Conservation (phyloP, 2,888 invertebrate genomes). For the Stramonita haemastoma region DNA sequence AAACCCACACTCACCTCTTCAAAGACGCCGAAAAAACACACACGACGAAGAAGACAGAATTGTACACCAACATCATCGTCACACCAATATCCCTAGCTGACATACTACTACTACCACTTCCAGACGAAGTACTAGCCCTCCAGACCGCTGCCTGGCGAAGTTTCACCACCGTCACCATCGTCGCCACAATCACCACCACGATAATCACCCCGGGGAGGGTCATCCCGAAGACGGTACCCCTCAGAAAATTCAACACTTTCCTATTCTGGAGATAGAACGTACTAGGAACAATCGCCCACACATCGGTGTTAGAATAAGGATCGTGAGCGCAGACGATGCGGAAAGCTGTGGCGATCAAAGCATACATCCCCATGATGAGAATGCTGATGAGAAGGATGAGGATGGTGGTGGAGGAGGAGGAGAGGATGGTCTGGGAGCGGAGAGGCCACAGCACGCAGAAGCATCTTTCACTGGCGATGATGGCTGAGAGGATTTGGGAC, state of each 20-base stretch:
- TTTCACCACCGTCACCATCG: conserved; percentile 12
- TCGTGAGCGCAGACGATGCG: background rate
- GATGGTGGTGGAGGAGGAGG: conserved; percentile 8
- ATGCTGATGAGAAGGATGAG: background rate
- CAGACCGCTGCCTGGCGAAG: conserved; percentile 16
- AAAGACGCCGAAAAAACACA: background rate
- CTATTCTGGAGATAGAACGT: background rate
- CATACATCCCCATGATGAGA: background rate
- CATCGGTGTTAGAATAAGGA: background rate
- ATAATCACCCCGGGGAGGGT: background rate
- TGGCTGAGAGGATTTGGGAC: conserved; percentile 9
- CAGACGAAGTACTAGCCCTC: conserved; percentile 2
- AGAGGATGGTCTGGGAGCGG: conserved; percentile 6
- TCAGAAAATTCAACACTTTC: background rate
- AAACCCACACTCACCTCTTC: background rate
- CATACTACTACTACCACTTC: background rate
- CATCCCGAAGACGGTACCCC: background rate
- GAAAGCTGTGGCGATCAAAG: background rate
- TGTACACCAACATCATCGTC: conserved; percentile 18
- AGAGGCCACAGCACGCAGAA: conserved; percentile 28
- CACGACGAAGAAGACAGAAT: background rate
- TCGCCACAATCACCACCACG: conserved; percentile 23
- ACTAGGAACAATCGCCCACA: background rate
- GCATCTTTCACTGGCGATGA: conserved; percentile 34
- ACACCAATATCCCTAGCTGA: background rate